phyloP scores from a whole-genome alignment of 2,888 invertebrate genomes.

The Tridacna gigas region DNA sequence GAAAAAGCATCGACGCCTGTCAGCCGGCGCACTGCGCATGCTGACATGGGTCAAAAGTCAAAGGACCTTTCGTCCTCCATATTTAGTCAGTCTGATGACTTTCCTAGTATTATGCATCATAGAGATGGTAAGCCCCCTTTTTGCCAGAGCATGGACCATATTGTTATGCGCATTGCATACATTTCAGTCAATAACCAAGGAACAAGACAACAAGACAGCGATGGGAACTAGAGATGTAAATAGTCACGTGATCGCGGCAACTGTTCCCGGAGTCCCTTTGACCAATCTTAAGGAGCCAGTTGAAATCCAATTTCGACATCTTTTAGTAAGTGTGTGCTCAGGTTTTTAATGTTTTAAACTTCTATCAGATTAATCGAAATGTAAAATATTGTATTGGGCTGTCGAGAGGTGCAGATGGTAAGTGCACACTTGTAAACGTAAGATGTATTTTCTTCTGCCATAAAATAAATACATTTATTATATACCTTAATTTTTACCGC shows the following conservation, averaged over 20 bases:
- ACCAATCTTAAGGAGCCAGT: constrained; percentile 59
- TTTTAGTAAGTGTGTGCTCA: not conserved
- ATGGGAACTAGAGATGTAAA: constrained; percentile 49
- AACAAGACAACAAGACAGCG: not conserved
- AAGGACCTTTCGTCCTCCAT: too few relatives aligned
- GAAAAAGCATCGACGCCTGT: too few relatives aligned
- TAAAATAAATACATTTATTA: too few relatives aligned
- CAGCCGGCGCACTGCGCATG: too few relatives aligned
- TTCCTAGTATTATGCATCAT: too few relatives aligned
- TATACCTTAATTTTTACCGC: too few relatives aligned
- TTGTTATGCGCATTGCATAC: too few relatives aligned
- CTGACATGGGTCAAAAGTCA: too few relatives aligned
- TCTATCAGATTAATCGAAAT: not conserved
- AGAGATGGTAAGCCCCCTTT: too few relatives aligned
- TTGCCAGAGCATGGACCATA: too few relatives aligned
- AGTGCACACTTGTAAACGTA: not conserved
- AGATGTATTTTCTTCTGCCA: too few relatives aligned
- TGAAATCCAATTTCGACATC: constrained; percentile 63
- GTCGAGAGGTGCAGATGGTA: not conserved
- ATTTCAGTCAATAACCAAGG: not conserved
- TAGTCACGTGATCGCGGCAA: constrained; percentile 67
- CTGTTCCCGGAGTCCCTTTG: constrained; percentile 58
- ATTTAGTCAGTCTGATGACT: too few relatives aligned
- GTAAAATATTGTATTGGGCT: not conserved
- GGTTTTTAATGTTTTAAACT: not conserved